phyloP scores from a whole-genome alignment of 2,113 vertebrate genomes.

The Callospermophilus lateralis region DNA sequence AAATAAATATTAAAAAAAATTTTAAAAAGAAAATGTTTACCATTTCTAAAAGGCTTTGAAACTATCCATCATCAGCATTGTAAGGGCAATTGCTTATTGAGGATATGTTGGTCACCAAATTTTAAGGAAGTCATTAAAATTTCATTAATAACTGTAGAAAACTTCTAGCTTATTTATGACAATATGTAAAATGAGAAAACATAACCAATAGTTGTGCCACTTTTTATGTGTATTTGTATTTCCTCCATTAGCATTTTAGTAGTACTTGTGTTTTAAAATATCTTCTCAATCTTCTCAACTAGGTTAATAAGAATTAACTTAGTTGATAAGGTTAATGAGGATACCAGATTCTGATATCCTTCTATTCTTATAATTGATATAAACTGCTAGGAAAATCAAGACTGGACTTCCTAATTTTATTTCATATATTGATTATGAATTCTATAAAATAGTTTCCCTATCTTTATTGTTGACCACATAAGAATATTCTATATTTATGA shows the following conservation, averaged over 20 bases:
- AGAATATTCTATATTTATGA: slow-evolving; percentile 67
- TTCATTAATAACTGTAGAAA: not conserved
- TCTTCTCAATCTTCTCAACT: not conserved
- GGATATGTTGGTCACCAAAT: not conserved
- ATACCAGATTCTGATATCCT: not conserved
- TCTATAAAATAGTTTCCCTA: slow-evolving; percentile 8
- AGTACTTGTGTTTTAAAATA: not conserved
- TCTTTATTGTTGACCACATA: slow-evolving; percentile 29
- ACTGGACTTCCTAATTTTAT: slow-evolving; percentile 6
- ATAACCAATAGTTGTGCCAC: not conserved
- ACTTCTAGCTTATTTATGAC: not conserved
- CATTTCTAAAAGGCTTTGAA: not conserved
- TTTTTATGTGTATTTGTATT: not conserved
- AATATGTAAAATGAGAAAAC: not conserved
- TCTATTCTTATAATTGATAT: not conserved
- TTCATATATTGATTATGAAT: slow-evolving; percentile 40
- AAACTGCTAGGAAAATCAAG: slow-evolving; percentile 8
- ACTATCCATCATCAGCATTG: not conserved
- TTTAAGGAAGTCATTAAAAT: slow-evolving; percentile 7
- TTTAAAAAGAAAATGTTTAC: not conserved
- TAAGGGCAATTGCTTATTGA: not conserved
- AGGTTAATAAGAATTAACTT: too few relatives aligned
- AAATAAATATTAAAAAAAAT: too few relatives aligned
- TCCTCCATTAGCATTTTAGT: not conserved
- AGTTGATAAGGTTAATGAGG: too few relatives aligned